Conservation (phyloP, 2,888 invertebrate species). For the Plusia festucae region DNA sequence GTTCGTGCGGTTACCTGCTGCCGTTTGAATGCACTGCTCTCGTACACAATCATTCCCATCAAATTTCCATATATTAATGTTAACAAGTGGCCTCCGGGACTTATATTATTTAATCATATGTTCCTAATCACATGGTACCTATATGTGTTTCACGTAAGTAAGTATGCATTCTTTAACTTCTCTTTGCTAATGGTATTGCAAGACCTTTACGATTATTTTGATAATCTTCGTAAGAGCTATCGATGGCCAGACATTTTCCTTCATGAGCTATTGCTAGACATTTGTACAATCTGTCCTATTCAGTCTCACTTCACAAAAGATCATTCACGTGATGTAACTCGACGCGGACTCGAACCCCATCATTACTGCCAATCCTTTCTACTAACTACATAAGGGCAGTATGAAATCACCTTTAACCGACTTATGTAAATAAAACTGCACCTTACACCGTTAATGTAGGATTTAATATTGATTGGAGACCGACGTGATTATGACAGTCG, state of each 20-base stretch:
- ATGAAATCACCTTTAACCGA: conserved; percentile 39
- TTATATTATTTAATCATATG: conserved; percentile 18
- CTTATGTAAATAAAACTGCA: conserved; percentile 43
- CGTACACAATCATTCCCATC: conserved; percentile 22
- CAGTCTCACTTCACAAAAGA: conserved; percentile 48
- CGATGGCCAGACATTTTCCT: conserved; percentile 21
- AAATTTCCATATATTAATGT: conserved; percentile 53
- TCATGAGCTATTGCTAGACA: conserved; percentile 35
- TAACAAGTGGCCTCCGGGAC: conserved; percentile 24
- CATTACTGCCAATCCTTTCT: conserved; percentile 76
- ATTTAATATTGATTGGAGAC: conserved; percentile 31
- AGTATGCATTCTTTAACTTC: too few relatives aligned
- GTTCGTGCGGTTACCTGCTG: conserved; percentile 46
- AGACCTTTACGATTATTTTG: conserved; percentile 21
- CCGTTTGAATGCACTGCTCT: conserved; percentile 23
- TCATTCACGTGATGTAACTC: conserved; percentile 58
- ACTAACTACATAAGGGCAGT: conserved; percentile 58
- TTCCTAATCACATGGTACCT: conserved; percentile 17
- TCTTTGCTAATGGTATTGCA: too few relatives aligned
- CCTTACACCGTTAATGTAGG: conserved; percentile 29
- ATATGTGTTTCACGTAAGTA: conserved; percentile 6
- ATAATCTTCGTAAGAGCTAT: conserved; percentile 17
- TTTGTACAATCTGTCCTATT: conserved; percentile 33
- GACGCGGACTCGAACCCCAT: conserved; percentile 62
- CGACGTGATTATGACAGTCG: conserved; percentile 67